Base-by-base conservation (phyloP, 2,888 invertebrate genomes). In the Lasioglossum lativentre region DNA sequence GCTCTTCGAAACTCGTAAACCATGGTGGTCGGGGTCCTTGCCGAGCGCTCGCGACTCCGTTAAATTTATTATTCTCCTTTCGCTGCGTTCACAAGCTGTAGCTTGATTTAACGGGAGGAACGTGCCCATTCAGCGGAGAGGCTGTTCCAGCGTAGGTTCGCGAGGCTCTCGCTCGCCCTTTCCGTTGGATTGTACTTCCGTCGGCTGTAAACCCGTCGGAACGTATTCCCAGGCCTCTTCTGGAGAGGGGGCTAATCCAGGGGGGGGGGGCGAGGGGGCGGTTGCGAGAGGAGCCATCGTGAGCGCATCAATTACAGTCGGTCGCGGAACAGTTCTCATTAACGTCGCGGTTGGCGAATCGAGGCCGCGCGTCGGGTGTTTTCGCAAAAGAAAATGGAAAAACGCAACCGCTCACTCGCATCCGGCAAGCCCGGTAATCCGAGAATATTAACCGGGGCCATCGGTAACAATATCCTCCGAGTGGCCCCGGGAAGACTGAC, bases 381-480 rank as follows among this genome's bases (percentile, higher is more conserved):
- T 83, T 68, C 76, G 75, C n/a, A 12, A 38, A 38, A 14, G 14
- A n/a, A n/a, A 40, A 40, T n/a, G 40, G 70, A 14, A 70, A 38
- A 72, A 63, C 68, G 68, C 34, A 42, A 80, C 78, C 75, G 68
- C 68, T 63, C 63, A 75, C 6, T 63, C 63, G 85, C 10, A 80
- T 72, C 70, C 71, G 63, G 75, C 56, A 72, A 3, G 79, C n/a
- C 73, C 70, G 71, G 85, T 91, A 90, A 91, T 90, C 91, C 91
- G 90, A 85, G 91, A 86, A 91, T 91, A 91, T 90, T 90, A 90
- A 90, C 83, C 82, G 88, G 73, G 86, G 85, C 90, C 85, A 90
- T 90, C 75, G 85, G 90, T 90, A 90, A 91, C 90, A 90, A 89
- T 92, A 88, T 89, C 88, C 88, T 73, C 73, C 83, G 78, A 85